These are phyloP conservation scores for Drosophila eugracilis DNA, from an alignment of 1,140 invertebrate genomes.

Conservation along the genomic window DNA sequence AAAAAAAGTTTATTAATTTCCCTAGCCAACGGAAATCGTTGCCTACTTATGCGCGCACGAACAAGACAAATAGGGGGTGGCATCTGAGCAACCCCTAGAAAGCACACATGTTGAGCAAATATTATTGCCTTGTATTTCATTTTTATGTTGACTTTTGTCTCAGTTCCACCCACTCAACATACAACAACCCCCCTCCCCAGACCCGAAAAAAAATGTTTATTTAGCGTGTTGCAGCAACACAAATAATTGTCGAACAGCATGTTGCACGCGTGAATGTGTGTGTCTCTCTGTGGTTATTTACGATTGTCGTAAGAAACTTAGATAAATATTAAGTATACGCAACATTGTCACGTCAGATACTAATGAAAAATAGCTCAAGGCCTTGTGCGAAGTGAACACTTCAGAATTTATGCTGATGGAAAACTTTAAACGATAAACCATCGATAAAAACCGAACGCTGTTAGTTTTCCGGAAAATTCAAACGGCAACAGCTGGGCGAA, in stretches of 20 bases:
- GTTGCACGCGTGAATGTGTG: conserved; percentile 53
- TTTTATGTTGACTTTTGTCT: conserved; percentile 78
- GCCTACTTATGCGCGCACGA: conserved; percentile 62
- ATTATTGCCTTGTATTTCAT: conserved; percentile 79
- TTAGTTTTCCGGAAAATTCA: conserved; percentile 33
- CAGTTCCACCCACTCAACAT: conserved; percentile 21
- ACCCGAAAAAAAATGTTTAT: conserved; percentile 65
- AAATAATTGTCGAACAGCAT: conserved; percentile 82
- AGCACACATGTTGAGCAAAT: conserved; percentile 68
- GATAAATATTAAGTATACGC: conserved; percentile 53
- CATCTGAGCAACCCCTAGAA: not conserved
- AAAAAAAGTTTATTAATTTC: conserved; percentile 38
- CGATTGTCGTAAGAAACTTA: conserved; percentile 63
- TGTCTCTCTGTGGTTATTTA: conserved; percentile 61
- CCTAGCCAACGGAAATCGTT: conserved; percentile 37
- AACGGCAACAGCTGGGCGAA: conserved; percentile 61
- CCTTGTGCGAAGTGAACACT: conserved; percentile 13
- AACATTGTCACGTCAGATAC: conserved; percentile 44
- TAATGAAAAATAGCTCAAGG: conserved; percentile 39
- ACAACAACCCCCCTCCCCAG: no score
- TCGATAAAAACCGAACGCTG: conserved; percentile 48
- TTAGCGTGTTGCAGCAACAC: conserved; percentile 80
- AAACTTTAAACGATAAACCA: conserved; percentile 54
- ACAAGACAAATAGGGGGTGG: conserved; percentile 15
- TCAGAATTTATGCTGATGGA: conserved; percentile 52